These are phyloP conservation scores for Charanyca ferruginea DNA, from an alignment of 2,888 invertebrate genomes.

Conservation along the genomic window DNA sequence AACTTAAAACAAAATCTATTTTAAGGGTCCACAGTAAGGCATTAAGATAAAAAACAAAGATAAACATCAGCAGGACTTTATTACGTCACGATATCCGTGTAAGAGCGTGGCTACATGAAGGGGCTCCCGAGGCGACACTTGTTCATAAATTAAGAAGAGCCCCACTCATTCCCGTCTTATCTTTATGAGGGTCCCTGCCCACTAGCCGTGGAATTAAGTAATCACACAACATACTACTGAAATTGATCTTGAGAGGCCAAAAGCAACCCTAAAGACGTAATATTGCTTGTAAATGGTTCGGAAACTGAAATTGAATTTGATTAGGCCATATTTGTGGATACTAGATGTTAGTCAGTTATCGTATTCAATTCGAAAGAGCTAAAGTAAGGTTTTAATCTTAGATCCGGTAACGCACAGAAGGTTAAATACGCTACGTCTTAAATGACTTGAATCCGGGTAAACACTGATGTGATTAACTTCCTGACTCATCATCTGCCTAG, in stretches of 20 bases:
- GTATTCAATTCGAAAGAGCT: background rate
- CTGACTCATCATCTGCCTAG: too few species aligned
- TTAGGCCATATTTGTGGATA: background rate
- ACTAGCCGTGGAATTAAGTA: conserved; percentile 87
- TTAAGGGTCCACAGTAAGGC: conserved; percentile 33
- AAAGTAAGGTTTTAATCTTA: too few species aligned
- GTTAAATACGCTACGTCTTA: too few species aligned
- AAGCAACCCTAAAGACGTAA: conserved; percentile 42
- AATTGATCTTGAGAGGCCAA: conserved; percentile 69
- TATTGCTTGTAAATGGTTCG: conserved; percentile 1
- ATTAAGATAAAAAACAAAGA: conserved; percentile 70
- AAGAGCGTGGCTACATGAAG: conserved; percentile 67
- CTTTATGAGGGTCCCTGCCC: conserved; percentile 86
- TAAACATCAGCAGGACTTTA: conserved; percentile 74
- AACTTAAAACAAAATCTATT: conserved; percentile 54
- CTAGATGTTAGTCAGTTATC: background rate
- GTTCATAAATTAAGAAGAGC: conserved; percentile 85
- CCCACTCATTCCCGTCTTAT: conserved; percentile 84
- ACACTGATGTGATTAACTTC: too few species aligned
- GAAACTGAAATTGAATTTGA: conserved; percentile 7
- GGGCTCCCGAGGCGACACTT: conserved; percentile 75
- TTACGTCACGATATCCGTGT: conserved; percentile 71
- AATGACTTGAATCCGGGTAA: too few species aligned
- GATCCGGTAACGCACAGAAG: too few species aligned
- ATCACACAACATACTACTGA: conserved; percentile 80